These are phyloP conservation scores for Chiropotes sagulatus DNA, from an alignment of 2,797 vertebrate species.

Conservation along the genomic window DNA sequence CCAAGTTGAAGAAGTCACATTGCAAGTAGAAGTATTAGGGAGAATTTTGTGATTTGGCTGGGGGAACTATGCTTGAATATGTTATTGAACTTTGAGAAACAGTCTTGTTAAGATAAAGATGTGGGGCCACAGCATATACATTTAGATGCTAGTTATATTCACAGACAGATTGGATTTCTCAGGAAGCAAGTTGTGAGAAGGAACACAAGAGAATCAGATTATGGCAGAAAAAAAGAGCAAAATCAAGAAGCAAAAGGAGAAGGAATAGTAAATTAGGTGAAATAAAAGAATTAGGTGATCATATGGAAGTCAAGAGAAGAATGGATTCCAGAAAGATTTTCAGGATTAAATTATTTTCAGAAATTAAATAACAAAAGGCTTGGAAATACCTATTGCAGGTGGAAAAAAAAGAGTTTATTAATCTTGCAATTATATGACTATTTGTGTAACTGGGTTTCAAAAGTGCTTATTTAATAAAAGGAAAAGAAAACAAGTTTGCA, in stretches of 20 bases:
- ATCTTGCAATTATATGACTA: not conserved
- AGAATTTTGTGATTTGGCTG: not conserved
- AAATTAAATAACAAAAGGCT: not conserved
- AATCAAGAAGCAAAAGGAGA: not conserved
- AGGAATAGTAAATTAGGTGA: not conserved
- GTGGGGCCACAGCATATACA: not conserved
- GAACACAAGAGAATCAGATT: not conserved
- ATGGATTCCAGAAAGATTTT: not conserved
- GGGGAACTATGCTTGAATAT: not conserved
- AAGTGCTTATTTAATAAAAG: not conserved
- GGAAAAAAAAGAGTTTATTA: not conserved
- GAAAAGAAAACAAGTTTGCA: not conserved
- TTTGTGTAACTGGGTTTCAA: not conserved
- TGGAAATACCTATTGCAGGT: not conserved
- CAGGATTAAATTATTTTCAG: not conserved
- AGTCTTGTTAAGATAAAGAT: not conserved
- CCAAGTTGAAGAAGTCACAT: not conserved
- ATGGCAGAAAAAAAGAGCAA: not conserved
- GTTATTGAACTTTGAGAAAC: not conserved
- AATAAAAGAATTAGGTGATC: not conserved
- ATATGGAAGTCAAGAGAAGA: not conserved
- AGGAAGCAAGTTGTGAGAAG: not conserved
- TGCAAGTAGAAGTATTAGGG: not conserved
- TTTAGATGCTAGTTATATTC: not conserved
- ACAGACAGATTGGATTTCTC: not conserved